Percentiles rank a stretch among this genome's conserved stretches.
Conservation (phyloP, 2,113 vertebrate genomes). For the Mixornis gularis region DNA sequence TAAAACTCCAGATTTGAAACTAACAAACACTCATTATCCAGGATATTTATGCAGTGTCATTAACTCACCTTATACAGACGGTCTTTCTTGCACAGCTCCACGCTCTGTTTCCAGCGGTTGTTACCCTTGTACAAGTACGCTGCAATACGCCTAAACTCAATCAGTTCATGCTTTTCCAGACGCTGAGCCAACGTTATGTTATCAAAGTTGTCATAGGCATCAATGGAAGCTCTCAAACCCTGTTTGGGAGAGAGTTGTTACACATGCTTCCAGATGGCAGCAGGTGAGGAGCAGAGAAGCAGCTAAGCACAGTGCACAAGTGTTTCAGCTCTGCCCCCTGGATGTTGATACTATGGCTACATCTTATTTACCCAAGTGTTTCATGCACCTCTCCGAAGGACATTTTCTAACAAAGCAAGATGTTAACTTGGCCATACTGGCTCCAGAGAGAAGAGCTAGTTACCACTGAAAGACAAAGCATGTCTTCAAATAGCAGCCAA, state of each 20-base stretch:
- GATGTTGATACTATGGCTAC: background rate
- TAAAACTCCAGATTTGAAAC: background rate
- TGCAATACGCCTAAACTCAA: constrained; percentile 88
- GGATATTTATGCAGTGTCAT: background rate
- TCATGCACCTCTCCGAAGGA: background rate
- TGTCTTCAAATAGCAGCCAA: background rate
- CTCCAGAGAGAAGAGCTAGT: background rate
- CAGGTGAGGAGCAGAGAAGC: background rate
- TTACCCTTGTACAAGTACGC: constrained; percentile 88
- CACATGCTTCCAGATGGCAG: background rate
- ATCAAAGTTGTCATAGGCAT: constrained; percentile 90
- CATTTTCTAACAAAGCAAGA: background rate
- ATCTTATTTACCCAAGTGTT: background rate
- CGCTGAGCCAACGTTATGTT: constrained; percentile 84
- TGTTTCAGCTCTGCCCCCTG: background rate
- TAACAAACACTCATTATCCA: background rate
- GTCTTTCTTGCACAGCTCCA: constrained; percentile 92
- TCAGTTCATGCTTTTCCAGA: constrained; percentile 87
- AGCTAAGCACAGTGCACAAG: background rate
- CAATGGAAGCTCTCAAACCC: constrained; percentile 86
- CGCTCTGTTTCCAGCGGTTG: constrained; percentile 89
- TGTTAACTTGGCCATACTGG: background rate
- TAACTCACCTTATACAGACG: constrained; percentile 83
- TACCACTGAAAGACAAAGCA: background rate
- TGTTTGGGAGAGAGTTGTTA: constrained; percentile 29